A percentile compares a stretch with the other conserved stretches of the same genome.
These are phyloP conservation scores for Conger conger DNA, from an alignment of 2,113 vertebrate species.

Conservation along the genomic window DNA sequence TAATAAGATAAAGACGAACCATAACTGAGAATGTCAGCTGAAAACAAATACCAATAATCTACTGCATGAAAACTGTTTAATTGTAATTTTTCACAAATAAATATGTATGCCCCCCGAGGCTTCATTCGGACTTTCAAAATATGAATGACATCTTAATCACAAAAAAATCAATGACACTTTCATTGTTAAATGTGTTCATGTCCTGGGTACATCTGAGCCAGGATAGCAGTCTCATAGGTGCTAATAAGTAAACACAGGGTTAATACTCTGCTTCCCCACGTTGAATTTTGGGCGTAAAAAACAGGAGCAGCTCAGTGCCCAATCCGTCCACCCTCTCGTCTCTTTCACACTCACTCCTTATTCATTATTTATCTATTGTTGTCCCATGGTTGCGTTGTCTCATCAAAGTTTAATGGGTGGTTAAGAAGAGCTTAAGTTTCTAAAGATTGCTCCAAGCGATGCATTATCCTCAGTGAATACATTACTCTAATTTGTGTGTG, in stretches of 20 bases:
- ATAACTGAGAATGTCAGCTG: too few relatives aligned
- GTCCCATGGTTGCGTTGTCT: slow-evolving; percentile 30
- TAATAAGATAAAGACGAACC: too few relatives aligned
- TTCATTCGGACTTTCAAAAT: too few relatives aligned
- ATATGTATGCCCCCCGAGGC: too few relatives aligned
- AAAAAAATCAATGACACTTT: too few relatives aligned
- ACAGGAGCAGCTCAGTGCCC: neutral
- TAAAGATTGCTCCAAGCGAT: slow-evolving; percentile 40
- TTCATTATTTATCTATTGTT: neutral
- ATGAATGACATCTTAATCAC: too few relatives aligned
- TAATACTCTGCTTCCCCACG: neutral
- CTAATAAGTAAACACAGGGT: neutral
- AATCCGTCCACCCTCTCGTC: neutral
- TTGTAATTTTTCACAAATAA: too few relatives aligned
- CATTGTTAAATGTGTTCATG: too few relatives aligned
- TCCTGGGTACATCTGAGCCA: too few relatives aligned
- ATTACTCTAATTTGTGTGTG: neutral
- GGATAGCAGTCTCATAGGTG: too few relatives aligned
- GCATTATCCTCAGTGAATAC: slow-evolving; percentile 9
- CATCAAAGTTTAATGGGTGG: slow-evolving; percentile 41
- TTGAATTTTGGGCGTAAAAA: neutral
- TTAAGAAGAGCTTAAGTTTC: slow-evolving; percentile 44
- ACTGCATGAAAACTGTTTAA: too few relatives aligned
- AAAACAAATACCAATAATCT: too few relatives aligned
- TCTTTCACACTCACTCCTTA: slow-evolving; percentile 4